Evolutionary conservation across 2,797 vertebrate species (phyloP).

Genomic region (Sebastes alutus): DNA sequence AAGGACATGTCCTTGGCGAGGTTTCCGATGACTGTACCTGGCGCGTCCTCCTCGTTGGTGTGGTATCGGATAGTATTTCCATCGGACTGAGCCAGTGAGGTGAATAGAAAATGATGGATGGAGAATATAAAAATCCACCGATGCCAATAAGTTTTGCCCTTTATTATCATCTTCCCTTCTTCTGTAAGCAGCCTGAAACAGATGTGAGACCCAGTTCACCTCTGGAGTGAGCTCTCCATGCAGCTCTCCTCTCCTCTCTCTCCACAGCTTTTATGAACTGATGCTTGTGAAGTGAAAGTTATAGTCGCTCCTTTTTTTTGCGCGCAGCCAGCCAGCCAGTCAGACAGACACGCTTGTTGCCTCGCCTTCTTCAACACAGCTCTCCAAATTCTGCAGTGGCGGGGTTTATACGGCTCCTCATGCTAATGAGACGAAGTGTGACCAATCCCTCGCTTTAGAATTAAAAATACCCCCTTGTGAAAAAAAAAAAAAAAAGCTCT

Average conservation of each 20-base stretch:
- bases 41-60: conserved; percentile 91
- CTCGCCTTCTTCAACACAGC: conserved; percentile 79
- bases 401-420: conserved; percentile 88
- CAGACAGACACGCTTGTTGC: conserved; percentile 75
- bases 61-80: conserved; percentile 93
- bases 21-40: conserved; percentile 93
- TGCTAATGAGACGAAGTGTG: conserved; percentile 89
- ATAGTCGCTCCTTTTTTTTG: conserved; percentile 47
- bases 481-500: conserved; percentile 32
- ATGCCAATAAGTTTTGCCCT: conserved; percentile 58
- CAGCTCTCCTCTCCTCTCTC: conserved; percentile 45
- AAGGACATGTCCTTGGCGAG: conserved; percentile 93
- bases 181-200: conserved; percentile 41
- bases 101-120: conserved; percentile 67
- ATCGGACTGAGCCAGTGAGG: conserved; percentile 69
- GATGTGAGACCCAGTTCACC: conserved; percentile 47
- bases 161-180: conserved; percentile 53
- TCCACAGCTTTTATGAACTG: conserved; percentile 48
- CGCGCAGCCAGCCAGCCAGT: conserved; percentile 63
- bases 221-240: conserved; percentile 63
- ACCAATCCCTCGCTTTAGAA: conserved; percentile 81
- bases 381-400: conserved; percentile 80
- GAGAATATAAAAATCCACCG: conserved; percentile 74
- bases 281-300: conserved; percentile 78
- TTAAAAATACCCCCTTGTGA: conserved; percentile 76